These are phyloP conservation scores for Todiramphus saurophagus DNA, from an alignment of 2,113 vertebrate species.

Conservation along the genomic window DNA sequence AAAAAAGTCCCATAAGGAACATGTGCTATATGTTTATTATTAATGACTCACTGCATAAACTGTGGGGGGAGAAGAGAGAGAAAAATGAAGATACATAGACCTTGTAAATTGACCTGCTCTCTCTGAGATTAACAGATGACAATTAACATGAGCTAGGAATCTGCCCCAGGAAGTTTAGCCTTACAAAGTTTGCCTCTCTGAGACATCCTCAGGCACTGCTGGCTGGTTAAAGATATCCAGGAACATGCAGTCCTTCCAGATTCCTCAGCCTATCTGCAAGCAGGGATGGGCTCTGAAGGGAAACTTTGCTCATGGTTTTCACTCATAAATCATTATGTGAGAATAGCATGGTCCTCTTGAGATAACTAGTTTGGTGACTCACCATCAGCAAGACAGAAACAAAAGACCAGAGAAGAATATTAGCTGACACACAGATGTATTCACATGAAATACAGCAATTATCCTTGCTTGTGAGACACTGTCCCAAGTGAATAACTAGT, in stretches of 20 bases:
- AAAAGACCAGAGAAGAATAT: neutral
- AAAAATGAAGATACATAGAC: neutral
- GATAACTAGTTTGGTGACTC: neutral
- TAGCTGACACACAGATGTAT: neutral
- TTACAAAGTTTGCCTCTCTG: neutral
- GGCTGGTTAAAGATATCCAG: neutral
- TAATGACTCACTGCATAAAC: neutral
- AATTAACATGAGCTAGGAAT: neutral
- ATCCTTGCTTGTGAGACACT: neutral
- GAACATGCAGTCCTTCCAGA: neutral
- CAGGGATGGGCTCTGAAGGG: neutral
- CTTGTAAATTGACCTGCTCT: neutral
- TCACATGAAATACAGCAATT: neutral
- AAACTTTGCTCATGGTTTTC: neutral
- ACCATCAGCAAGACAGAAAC: neutral
- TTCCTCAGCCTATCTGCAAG: neutral
- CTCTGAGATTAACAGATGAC: neutral
- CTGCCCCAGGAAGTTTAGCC: neutral
- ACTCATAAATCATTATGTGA: neutral
- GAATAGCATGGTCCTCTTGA: neutral
- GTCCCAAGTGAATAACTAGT: neutral
- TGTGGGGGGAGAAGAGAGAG: neutral
- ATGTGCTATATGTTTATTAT: neutral
- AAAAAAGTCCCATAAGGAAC: neutral
- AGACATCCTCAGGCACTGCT: neutral